These are phyloP conservation scores for Triplophysa yarkandensis DNA, from an alignment of 2,797 vertebrate genomes.

Conservation along the genomic window DNA sequence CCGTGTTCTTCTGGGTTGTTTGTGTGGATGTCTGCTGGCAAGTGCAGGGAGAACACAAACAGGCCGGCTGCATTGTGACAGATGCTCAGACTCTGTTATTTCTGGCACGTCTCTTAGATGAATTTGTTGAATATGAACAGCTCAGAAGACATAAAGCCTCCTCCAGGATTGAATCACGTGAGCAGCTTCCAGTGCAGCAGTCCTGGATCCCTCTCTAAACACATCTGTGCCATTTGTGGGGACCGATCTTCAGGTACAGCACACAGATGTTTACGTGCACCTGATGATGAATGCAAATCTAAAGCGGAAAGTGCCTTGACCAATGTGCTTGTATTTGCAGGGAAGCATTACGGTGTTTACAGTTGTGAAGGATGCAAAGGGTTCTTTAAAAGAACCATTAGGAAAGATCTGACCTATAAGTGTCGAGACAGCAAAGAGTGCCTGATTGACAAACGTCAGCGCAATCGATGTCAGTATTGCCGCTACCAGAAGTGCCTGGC, in stretches of 20 bases:
- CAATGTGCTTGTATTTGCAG: conserved; percentile 64
- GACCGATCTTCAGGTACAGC: conserved; percentile 92
- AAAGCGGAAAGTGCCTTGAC: background rate
- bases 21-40: conserved; percentile 4
- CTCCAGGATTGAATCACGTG: conserved; percentile 84
- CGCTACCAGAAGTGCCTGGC: conserved; percentile 93
- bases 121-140: conserved; percentile 84
- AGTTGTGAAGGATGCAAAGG: conserved; percentile 97
- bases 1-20: conserved; percentile 8
- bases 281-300: conserved; percentile 5
- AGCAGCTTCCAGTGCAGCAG: conserved; percentile 86
- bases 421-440: conserved; percentile 94
- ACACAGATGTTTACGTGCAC: background rate
- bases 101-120: conserved; percentile 72
- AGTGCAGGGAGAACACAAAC: conserved; percentile 5
- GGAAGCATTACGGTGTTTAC: conserved; percentile 94
- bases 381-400: conserved; percentile 93
- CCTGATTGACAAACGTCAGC: conserved; percentile 93
- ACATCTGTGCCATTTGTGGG: conserved; percentile 96
- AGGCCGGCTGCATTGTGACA: background rate
- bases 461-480: conserved; percentile 95
- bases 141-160: conserved; percentile 91
- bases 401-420: conserved; percentile 93
- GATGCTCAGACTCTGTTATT: conserved; percentile 1
- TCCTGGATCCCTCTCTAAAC: conserved; percentile 89